Percentiles rank a stretch among this genome's conserved stretches.
Evolutionary conservation across 2,888 invertebrate species (phyloP).

Genomic region (Operophtera brumata): DNA sequence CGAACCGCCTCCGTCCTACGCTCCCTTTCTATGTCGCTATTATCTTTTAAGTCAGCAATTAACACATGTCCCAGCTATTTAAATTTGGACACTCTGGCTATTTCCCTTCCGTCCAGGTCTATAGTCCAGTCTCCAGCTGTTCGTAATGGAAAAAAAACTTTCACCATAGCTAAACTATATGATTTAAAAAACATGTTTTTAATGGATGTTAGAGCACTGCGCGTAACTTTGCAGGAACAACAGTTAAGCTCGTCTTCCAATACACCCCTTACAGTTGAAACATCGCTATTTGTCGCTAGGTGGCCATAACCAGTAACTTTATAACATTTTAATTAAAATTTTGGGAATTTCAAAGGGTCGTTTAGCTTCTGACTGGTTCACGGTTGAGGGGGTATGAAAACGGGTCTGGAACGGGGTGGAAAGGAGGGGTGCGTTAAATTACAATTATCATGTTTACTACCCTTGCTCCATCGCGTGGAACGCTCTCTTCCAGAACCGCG

Average conservation of each 20-base stretch:
- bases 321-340: constrained; percentile 70
- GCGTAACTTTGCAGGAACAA: constrained; percentile 1
- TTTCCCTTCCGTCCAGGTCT: too few species aligned
- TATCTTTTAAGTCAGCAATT: too few species aligned
- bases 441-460: constrained; percentile 66
- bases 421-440: constrained; percentile 54
- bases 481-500: constrained; percentile 42
- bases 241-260: constrained; percentile 13
- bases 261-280: constrained; percentile 35
- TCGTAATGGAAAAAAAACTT: too few species aligned
- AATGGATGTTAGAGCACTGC: too few species aligned
- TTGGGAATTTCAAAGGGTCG: constrained; percentile 61
- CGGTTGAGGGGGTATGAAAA: constrained; percentile 52
- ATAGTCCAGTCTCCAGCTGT: too few species aligned
- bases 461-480: constrained; percentile 45
- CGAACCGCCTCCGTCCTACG: too few species aligned
- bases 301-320: constrained; percentile 44
- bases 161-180: too few species aligned
- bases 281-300: constrained; percentile 42
- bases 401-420: constrained; percentile 35
- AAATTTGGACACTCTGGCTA: too few species aligned
- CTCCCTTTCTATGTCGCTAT: too few species aligned
- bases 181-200: too few species aligned
- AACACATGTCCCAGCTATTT: too few species aligned
- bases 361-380: constrained; percentile 61